Percentiles rank a stretch among this genome's conserved stretches.
These are phyloP conservation scores for Psittacula cyanocephala DNA, from an alignment of 2,113 vertebrate genomes.

Conservation along the genomic window DNA sequence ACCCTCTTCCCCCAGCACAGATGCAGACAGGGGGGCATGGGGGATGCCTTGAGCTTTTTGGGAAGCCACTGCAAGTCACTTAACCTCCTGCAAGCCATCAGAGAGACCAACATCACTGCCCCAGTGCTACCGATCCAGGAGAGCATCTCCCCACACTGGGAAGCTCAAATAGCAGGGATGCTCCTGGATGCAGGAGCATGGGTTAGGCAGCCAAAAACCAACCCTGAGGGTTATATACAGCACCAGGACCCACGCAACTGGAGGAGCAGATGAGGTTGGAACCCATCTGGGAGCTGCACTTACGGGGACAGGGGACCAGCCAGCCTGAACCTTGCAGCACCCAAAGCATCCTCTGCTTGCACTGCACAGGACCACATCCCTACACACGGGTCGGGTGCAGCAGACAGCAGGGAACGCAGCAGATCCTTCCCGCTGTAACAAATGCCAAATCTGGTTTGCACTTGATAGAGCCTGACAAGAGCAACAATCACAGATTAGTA, in stretches of 20 bases:
- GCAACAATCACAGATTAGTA: slow-evolving; percentile 93
- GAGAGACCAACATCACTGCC: fast-evolving
- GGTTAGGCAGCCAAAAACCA: not conserved
- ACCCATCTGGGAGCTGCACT: not conserved
- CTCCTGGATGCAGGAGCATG: fast-evolving
- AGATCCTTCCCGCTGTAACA: slow-evolving; percentile 74
- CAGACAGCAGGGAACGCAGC: slow-evolving; percentile 44
- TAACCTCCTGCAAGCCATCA: not conserved
- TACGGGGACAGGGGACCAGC: not conserved
- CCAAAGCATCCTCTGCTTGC: not conserved
- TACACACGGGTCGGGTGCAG: not conserved
- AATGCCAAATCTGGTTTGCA: slow-evolving; percentile 87
- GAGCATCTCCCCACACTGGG: fast-evolving
- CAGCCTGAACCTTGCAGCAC: not conserved
- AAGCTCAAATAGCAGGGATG: not conserved
- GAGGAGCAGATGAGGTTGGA: not conserved
- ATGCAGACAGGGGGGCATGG: not conserved
- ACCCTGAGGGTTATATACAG: not conserved
- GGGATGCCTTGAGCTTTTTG: not conserved
- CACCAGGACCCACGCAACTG: fast-evolving
- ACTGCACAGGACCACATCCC: not conserved
- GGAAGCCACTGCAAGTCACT: not conserved
- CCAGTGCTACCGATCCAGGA: not conserved
- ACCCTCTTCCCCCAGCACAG: fast-evolving
- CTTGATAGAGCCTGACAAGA: slow-evolving; percentile 88